phyloP scores from a whole-genome alignment of 2,113 vertebrate genomes.

The Corythornis vintsioides region DNA sequence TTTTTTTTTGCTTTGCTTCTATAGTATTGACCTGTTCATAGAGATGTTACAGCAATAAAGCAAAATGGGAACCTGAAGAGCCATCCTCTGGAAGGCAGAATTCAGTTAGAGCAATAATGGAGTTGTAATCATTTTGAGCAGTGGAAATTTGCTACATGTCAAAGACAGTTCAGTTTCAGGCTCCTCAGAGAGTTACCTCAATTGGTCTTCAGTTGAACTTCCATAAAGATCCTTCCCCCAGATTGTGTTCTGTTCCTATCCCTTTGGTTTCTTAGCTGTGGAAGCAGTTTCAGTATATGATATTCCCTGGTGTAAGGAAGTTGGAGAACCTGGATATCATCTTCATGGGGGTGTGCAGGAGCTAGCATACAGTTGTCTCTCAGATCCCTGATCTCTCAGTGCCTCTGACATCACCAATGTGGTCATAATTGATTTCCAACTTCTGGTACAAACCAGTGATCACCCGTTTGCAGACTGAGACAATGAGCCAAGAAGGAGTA shows the following conservation, averaged over 20 bases:
- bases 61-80: neutral
- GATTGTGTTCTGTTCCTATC: neutral
- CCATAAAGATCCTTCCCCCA: neutral
- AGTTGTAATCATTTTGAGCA: neutral
- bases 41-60: neutral
- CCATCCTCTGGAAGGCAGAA: neutral
- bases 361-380: neutral
- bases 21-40: neutral
- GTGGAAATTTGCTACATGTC: neutral
- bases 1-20: neutral
- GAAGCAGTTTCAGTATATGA: neutral
- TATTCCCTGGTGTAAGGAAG: neutral
- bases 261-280: neutral
- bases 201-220: neutral
- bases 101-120: neutral
- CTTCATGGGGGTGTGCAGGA: neutral
- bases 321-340: neutral
- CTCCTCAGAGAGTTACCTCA: neutral
- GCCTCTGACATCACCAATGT: neutral
- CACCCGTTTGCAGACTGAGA: neutral
- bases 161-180: neutral
- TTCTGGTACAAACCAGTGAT: neutral
- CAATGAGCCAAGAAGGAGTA: neutral
- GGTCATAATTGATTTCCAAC: neutral
- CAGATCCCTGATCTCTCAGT: neutral